phyloP scores from a whole-genome alignment of 2,797 vertebrate species.

The Steatocranus sp. region DNA sequence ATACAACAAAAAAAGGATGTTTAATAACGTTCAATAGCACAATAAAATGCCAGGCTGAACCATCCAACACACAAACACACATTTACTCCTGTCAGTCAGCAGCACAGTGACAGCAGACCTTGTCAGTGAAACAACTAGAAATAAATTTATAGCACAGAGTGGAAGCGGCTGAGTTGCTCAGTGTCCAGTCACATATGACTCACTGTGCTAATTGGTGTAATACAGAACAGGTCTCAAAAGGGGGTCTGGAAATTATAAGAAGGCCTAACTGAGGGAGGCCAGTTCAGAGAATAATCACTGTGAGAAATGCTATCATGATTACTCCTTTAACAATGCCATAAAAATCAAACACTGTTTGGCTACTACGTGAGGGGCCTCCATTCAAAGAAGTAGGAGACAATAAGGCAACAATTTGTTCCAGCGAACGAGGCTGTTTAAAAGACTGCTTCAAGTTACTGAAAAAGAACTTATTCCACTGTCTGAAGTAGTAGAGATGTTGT shows the following conservation, averaged over 20 bases:
- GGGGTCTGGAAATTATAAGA: conserved; percentile 37
- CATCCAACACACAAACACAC: neutral
- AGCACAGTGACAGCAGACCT: neutral
- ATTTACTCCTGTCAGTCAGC: neutral
- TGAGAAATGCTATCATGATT: conserved; percentile 30
- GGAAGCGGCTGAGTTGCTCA: conserved; percentile 16
- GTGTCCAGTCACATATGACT: conserved; percentile 65
- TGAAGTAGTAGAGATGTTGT: neutral
- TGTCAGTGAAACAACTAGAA: neutral
- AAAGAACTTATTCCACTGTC: neutral
- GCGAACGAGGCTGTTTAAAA: neutral
- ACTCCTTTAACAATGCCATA: conserved; percentile 29
- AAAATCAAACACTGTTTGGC: conserved; percentile 7
- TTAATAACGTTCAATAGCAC: accelerated
- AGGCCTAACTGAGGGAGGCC: conserved; percentile 12
- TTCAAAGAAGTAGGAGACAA: neutral
- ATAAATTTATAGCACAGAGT: neutral
- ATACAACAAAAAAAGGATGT: neutral
- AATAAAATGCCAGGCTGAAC: neutral
- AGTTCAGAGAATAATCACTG: conserved; percentile 18
- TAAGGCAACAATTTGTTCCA: neutral
- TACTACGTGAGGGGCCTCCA: neutral
- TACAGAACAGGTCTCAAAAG: conserved; percentile 42
- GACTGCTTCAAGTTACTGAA: neutral
- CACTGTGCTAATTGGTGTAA: conserved; percentile 60